Evolutionary conservation across 53 echinoderm and acorn worm genomes (phyloP), one percentile per base, ranked within the genome.

Genomic region (Echinometra lucunter): DNA sequence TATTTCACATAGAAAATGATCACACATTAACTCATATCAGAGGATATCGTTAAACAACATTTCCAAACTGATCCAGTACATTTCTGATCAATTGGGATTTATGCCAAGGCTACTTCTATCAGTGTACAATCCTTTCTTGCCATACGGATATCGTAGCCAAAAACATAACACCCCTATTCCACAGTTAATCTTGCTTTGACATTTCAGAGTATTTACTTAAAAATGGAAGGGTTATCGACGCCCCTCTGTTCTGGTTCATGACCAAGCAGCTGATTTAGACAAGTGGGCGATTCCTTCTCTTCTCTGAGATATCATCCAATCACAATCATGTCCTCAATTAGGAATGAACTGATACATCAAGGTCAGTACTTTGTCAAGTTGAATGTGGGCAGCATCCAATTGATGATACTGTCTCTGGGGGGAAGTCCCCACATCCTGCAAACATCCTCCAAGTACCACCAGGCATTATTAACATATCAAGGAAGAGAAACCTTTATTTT

Each of bases 381-480:
- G 35, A 32, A 72, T 28, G 78, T 38, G 78, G 78, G 38, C 21
- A 78, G 78, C 78, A 78, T 78, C 38, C 42, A 78, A 78, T 78
- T 78, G 78, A 78, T 42, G 19, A 78, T 78, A 78, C 42, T 21
- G 78, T 23, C 78, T 78, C 78, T 4, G 13, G 78, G 30, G 78
- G 78, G 78, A 78, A 78, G 30, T 72, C 32, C 72, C 72, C 32
- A 72, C 72, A 78, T 78, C 78, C 78, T 78, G 21, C 78, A 78
- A 78, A 38, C 38, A 78, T 19, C 19, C 38, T 35, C 38, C 0
- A 8, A 78, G 40, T 42, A 78, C 42, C 78, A 40, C 38, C 78
- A 78, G 30, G 53, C 56, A 88, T 56, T 88, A 88, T 88, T 88
- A 88, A 88, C 88, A 88, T 28, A 56, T 88, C 88, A 88, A 56